Conservation (phyloP, 1,140 invertebrate genomes). For the Zaprionus taronus region DNA sequence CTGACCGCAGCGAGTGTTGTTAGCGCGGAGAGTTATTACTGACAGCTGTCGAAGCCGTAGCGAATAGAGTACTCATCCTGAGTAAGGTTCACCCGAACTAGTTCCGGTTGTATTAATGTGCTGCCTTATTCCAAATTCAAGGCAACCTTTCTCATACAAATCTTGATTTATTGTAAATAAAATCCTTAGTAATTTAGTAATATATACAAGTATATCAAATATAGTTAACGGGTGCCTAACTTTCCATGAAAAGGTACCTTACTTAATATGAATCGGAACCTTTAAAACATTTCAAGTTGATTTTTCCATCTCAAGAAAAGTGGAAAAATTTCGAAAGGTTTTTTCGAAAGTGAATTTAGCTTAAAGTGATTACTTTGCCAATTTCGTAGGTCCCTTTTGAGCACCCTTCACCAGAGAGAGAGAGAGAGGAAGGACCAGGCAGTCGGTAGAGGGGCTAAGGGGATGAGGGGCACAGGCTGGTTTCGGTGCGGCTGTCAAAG, state of each 20-base stretch:
- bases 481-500: slow-evolving; percentile 67
- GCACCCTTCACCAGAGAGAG: slow-evolving; percentile 16
- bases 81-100: background rate
- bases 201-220: too few relatives aligned
- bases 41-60: slow-evolving; percentile 22
- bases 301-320: background rate
- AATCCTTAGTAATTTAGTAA: background rate
- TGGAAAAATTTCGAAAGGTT: slow-evolving; percentile 1
- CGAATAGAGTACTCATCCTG: background rate
- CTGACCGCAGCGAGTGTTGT: slow-evolving; percentile 11
- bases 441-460: background rate
- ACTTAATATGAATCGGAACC: too few relatives aligned
- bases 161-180: background rate
- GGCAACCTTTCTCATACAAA: background rate
- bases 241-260: too few relatives aligned
- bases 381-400: slow-evolving; percentile 21
- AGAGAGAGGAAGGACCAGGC: background rate
- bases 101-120: slow-evolving; percentile 1
- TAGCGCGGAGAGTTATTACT: slow-evolving; percentile 13
- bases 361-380: slow-evolving; percentile 36
- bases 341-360: slow-evolving; percentile 10
- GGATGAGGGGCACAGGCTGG: background rate
- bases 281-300: too few relatives aligned
- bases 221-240: too few relatives aligned
- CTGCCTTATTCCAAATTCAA: background rate